Evolutionary conservation across 2,797 vertebrate genomes (phyloP), one percentile per base, ranked within the genome.

Genomic region (Pangasius macronema): DNA sequence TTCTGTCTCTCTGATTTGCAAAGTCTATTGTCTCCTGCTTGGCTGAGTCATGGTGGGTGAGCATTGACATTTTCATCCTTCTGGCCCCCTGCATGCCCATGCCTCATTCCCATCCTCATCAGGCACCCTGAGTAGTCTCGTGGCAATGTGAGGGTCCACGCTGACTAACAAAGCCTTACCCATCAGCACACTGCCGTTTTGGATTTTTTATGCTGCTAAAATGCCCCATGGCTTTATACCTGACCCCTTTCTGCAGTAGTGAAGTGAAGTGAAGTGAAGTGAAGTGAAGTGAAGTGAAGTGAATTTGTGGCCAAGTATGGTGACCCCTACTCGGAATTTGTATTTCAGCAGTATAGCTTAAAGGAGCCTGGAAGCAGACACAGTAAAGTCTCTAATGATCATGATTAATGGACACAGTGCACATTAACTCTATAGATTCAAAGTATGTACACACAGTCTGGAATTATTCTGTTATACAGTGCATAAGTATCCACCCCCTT

Each of bases 31-130:
- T 90, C 85, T 89, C 85, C 57, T 85, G 87, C 81, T 83, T 85
- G 80, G 87, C 51, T 82, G 79, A 84, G 61, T 76, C 89, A 79
- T 86, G 42, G 73, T 87, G 77, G 85, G 87, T 83, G 87, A 84
- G 84, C 86, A 77, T 27, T 90, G 89, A 90, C 89, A 91, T 91
- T 89, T 91, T 81, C 77, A 49, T 82, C 77, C 82, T 77, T 57
- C 53, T 76, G 72, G 73, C 65, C 73, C 84, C 88, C 87, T 30
- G 70, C 80, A 33, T 77, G 5, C 57, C 55, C 24, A 75, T 82
- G 81, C 72, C 73, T 67, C 67, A 82, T 63, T 79, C 67, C 63
- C 36, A 79, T 83, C 85, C 82, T 79, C 73, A 39, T 84, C n/a
- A 67, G 55, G 73, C 72, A 20, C 68, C 46, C 51, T 39, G 20